phyloP scores from a whole-genome alignment of 1,140 invertebrate species.

The Hestina assimilis region DNA sequence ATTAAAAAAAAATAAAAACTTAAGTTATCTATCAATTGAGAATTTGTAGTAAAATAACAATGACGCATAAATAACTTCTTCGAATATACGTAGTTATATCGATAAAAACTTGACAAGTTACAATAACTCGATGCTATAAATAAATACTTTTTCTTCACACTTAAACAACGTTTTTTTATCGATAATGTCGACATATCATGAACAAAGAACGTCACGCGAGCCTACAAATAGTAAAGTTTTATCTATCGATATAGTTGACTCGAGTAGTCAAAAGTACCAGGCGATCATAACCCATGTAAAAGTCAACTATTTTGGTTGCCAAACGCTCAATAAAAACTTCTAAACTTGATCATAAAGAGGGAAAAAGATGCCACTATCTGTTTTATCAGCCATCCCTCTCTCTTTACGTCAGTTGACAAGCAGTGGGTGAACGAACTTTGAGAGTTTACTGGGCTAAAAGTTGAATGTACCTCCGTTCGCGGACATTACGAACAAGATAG shows the following conservation, averaged over 20 bases:
- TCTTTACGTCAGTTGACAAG: constrained; percentile 76
- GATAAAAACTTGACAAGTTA: constrained; percentile 1
- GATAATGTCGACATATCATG: constrained; percentile 10
- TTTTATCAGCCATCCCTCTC: constrained; percentile 53
- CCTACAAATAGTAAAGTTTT: constrained; percentile 10
- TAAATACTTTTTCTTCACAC: constrained; percentile 4
- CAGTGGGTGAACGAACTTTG: constrained; percentile 76
- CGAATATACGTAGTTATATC: neutral
- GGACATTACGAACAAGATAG: constrained; percentile 78
- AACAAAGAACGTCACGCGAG: constrained; percentile 1
- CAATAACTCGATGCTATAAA: neutral
- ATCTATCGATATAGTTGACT: constrained; percentile 72
- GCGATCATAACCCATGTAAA: constrained; percentile 58
- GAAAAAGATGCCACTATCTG: constrained; percentile 58
- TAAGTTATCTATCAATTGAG: neutral
- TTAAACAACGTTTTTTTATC: neutral
- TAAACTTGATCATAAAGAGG: constrained; percentile 63
- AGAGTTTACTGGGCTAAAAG: constrained; percentile 79
- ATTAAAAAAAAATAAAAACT: neutral
- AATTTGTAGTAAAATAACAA: constrained; percentile 1
- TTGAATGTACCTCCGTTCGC: constrained; percentile 78
- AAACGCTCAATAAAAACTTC: constrained; percentile 70
- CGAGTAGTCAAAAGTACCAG: constrained; percentile 72
- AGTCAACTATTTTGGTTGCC: constrained; percentile 63
- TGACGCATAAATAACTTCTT: neutral